Base-by-base conservation (phyloP, 2,797 vertebrate species). In the Typhlichthys subterraneus region DNA sequence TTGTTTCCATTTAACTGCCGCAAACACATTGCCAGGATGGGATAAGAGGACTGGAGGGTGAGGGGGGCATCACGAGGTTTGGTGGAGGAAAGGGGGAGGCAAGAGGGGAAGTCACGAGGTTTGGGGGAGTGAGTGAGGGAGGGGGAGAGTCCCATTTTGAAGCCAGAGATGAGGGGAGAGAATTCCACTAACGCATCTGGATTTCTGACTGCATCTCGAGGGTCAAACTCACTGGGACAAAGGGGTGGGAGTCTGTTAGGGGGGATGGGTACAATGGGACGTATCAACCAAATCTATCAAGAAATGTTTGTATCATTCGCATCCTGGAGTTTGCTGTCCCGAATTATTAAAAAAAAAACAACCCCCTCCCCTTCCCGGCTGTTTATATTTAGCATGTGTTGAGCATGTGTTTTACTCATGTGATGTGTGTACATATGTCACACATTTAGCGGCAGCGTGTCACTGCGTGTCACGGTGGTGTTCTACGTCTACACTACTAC, bases 111-210 rank as follows among this genome's bases (percentile, higher is more conserved):
- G 80, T 90, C 88, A 90, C 82, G 69, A 87, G 89, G 79, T 64
- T 67, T 61, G 65, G 29, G 51, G 60, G 56, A 73, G 52, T 7
- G 23, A 51, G 71, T 55, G 69, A 67, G 60, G 67, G 76, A 61
- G 72, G 80, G 70, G 72, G 57, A 73, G 76, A 85, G 73, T 87
- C 85, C 82, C 85, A 86, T 89, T 88, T 84, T 77, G 86, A 88
- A 81, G 81, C 86, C 88, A 90, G 76, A 84, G 81, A 87, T 86
- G 79, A 63, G 68, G 71, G 75, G 86, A 86, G 76, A 88, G 87
- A 87, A 90, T 91, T 91, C 87, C 88, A 87, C 85, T 79, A 89
- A 59, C 85, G 91, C 92, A 93, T 93, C 92, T 93, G 92, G 92
- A 90, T 91, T 90, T 88, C 82, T 77, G 66, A 89, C 87, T 87